Base-by-base conservation (phyloP, 2,113 vertebrate genomes). In the Aleadryas rufinucha region DNA sequence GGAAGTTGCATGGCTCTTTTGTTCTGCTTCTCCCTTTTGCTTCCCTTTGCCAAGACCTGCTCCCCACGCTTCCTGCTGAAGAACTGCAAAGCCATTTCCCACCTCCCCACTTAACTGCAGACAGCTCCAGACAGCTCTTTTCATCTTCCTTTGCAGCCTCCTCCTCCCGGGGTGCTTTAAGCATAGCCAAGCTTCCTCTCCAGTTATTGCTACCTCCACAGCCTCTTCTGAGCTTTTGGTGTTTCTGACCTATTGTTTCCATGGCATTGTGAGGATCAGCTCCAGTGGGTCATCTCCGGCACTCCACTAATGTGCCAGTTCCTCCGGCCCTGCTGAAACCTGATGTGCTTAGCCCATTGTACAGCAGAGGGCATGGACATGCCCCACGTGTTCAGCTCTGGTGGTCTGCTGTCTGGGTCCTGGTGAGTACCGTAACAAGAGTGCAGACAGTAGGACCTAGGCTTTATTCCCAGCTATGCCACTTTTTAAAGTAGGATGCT, bases 1-100 rank as follows among this genome's bases (percentile, higher is more conserved):
- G 68, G 70, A 93, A 91, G 81, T 90, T 97, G 87, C 89, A 89
- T 60, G 63, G 56, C 45, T 90, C 69, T 94, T 95, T 95, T 96
- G 94, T 97, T 95, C 60, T 64, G 66, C 69, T 75, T 81, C 61
- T 91, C 44, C 26, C 15, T 85, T 87, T 81, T 2, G 3, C 65
- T 85, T 75, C 31, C 57, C 78, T 78, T 93, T 93, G 84, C 95
- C 94, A 97, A 93, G 93, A 53, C 75, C 70, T 87, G 64, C 81
- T 93, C 72, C 35, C 19, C 4, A 14, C 26, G 31, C 84, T 89
- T 91, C 87, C 82, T 65, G 91, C 39, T 2, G 28, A 76, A 89
- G 79, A 88, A 60, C 66, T 89, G 80, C 89, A 94, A 71, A 92
- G 76, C 80, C 2, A 0, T 95, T 96, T 95, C 70, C 83, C 66